Conservation (phyloP, 2,113 vertebrate genomes). For the Morone chrysops region DNA sequence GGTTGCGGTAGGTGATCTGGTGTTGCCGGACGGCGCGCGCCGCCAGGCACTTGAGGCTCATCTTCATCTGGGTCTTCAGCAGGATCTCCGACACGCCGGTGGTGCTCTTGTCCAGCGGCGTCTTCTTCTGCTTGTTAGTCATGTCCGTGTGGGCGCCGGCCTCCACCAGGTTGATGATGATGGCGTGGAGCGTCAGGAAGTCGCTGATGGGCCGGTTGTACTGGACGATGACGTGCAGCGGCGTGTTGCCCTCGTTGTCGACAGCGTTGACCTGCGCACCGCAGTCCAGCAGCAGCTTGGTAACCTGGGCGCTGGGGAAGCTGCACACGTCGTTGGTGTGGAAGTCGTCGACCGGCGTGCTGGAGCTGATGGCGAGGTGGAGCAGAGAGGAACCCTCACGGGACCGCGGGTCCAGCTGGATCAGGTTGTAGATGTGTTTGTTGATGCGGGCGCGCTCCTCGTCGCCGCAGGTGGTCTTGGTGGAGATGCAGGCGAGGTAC, state of each 20-base stretch:
- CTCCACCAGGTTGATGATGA: conserved; percentile 97
- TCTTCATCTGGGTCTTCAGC: conserved; percentile 98
- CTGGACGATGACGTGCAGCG: conserved; percentile 96
- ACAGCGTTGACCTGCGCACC: conserved; percentile 93
- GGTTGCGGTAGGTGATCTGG: conserved; percentile 94
- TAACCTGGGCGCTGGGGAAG: conserved; percentile 94
- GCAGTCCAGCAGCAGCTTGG: conserved; percentile 94
- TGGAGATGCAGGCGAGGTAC: conserved; percentile 96
- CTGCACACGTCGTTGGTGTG: conserved; percentile 98
- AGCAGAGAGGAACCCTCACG: conserved; percentile 91
- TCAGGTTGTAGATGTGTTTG: conserved; percentile 95
- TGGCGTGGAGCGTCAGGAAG: conserved; percentile 96
- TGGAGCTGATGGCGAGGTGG: conserved; percentile 94
- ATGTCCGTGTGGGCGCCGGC: conserved; percentile 97
- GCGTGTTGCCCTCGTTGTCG: conserved; percentile 94
- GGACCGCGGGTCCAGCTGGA: conserved; percentile 92
- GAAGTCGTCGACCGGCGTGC: conserved; percentile 95
- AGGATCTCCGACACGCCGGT: conserved; percentile 98
- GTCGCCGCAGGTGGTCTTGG: conserved; percentile 91
- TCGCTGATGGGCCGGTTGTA: conserved; percentile 99
- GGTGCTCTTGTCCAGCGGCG: conserved; percentile 96
- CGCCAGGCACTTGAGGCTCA: conserved; percentile 99
- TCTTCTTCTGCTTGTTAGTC: conserved; percentile 98
- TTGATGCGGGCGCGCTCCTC: conserved; percentile 91
- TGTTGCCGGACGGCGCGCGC: conserved; percentile 94